These are phyloP conservation scores for Laupala kohalensis DNA, from an alignment of 1,140 invertebrate genomes.

Conservation along the genomic window DNA sequence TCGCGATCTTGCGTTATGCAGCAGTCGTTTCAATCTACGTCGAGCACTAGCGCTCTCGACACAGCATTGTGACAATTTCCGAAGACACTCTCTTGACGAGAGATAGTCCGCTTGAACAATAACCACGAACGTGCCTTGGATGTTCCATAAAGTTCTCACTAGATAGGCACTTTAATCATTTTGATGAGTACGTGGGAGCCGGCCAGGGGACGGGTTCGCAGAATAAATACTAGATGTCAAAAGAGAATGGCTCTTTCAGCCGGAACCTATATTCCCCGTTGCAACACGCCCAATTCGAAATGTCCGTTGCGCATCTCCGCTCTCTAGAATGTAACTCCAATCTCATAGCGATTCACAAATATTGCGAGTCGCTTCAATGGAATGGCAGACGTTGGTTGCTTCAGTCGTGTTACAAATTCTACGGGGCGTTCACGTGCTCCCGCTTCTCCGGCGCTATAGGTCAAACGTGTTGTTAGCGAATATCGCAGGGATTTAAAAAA, in stretches of 20 bases:
- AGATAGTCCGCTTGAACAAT: not conserved
- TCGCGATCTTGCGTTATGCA: not conserved
- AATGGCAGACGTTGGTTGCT: not conserved
- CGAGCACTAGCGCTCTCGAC: no score
- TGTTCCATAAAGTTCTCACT: not conserved
- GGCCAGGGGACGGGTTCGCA: not conserved
- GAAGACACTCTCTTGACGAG: no score
- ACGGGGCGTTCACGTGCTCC: not conserved
- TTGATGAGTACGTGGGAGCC: not conserved
- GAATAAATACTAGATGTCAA: not conserved
- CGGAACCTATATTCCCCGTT: not conserved
- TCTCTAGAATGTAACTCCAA: not conserved
- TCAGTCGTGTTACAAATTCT: not conserved
- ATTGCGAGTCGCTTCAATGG: not conserved
- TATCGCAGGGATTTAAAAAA: not conserved
- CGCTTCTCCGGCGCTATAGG: not conserved
- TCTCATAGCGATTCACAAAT: not conserved
- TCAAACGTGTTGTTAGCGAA: not conserved
- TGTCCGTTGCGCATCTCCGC: not conserved
- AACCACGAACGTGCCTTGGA: not conserved
- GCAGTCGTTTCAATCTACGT: not conserved
- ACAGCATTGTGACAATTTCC: no score
- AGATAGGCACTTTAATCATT: not conserved
- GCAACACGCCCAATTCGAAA: no score
- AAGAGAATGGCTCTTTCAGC: not conserved